Conservation (phyloP, 1,140 invertebrate genomes). For the Saccostrea echinata region DNA sequence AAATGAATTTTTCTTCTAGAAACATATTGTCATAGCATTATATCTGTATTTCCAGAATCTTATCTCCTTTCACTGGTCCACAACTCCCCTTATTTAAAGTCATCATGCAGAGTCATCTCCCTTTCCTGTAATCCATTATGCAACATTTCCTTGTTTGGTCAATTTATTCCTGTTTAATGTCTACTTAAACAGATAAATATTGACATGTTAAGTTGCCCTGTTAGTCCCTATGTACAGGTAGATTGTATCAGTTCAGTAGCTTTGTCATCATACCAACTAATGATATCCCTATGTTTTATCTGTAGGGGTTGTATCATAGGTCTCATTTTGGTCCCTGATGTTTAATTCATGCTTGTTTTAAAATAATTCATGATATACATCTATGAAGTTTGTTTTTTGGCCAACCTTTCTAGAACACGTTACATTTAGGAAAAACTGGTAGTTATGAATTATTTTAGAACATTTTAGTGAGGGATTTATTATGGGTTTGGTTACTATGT, state of each 20-base stretch:
- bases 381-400: not conserved
- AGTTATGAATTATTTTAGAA: not conserved
- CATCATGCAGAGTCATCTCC: not conserved
- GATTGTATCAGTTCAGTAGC: slow-evolving; percentile 22
- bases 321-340: not conserved
- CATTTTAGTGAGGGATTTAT: not conserved
- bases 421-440: not conserved
- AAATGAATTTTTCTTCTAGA: no score
- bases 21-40: no score
- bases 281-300: slow-evolving; percentile 20
- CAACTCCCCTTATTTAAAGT: no score
- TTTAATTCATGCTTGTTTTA: not conserved
- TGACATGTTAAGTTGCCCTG: slow-evolving; percentile 22
- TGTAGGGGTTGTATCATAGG: not conserved
- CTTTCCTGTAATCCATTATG: not conserved
- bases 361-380: not conserved
- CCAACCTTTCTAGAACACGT: not conserved
- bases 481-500: not conserved
- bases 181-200: slow-evolving; percentile 22
- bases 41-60: not conserved
- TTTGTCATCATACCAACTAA: slow-evolving; percentile 24
- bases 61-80: not conserved
- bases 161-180: slow-evolving; percentile 7
- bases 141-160: not conserved
- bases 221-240: slow-evolving; percentile 12